Percentiles rank a stretch among this genome's conserved stretches.
phyloP scores from a whole-genome alignment of 1,140 invertebrate genomes.

The Phymorhynchus buccinoides region DNA sequence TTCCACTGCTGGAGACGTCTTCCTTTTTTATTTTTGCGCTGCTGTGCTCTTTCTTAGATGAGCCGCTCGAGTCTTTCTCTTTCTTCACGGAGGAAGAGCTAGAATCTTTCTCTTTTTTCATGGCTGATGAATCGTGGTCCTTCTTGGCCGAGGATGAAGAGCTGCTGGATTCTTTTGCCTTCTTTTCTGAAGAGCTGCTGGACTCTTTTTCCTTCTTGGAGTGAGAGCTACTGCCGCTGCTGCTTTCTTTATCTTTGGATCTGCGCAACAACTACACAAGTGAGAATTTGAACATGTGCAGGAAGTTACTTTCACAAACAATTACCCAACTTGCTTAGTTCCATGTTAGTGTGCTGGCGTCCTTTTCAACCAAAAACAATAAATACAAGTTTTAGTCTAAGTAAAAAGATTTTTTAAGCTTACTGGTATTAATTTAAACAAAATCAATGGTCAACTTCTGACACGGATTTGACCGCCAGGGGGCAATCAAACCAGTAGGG shows the following conservation, averaged over 20 bases:
- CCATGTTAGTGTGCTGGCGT: too few species aligned
- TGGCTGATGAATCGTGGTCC: constrained; percentile 33
- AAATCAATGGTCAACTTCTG: too few species aligned
- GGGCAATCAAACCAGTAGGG: too few species aligned
- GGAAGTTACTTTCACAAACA: too few species aligned
- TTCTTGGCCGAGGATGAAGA: constrained; percentile 32
- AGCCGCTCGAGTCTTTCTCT: constrained; percentile 34
- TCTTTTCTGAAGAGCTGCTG: too few species aligned
- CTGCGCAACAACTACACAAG: constrained; percentile 21
- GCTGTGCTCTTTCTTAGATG: constrained; percentile 9
- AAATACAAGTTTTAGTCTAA: too few species aligned
- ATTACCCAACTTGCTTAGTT: too few species aligned
- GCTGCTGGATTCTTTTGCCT: constrained; percentile 25
- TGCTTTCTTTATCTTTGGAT: constrained; percentile 42
- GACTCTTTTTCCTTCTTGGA: neutral
- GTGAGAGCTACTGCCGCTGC: constrained; percentile 29
- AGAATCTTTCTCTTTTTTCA: constrained; percentile 28
- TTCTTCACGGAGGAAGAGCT: constrained; percentile 5
- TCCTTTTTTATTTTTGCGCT: constrained; percentile 35
- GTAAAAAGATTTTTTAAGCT: too few species aligned
- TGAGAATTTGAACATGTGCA: too few species aligned
- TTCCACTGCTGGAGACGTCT: neutral
- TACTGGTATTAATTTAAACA: too few species aligned
- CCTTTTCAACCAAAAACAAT: too few species aligned
- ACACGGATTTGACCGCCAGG: too few species aligned